Evolutionary conservation across 2,888 invertebrate genomes (phyloP).

Genomic region (Orchesella flavescens): DNA sequence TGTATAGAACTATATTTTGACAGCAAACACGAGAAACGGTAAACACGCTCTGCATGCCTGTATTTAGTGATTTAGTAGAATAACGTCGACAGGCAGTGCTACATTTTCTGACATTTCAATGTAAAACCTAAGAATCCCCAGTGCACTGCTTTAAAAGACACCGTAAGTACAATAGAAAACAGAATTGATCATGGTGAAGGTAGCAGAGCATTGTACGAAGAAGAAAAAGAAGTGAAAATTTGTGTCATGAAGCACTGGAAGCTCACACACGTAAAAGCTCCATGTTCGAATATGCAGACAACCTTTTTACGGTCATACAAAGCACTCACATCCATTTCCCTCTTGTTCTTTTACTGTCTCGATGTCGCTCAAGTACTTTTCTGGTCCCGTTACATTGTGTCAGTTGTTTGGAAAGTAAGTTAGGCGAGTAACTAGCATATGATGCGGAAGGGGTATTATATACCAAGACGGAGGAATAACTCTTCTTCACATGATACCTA

Average conservation of each 20-base stretch:
- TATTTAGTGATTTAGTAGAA: background rate
- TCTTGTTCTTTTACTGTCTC: background rate
- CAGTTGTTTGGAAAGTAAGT: constrained; percentile 37
- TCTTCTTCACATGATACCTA: background rate
- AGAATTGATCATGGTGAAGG: background rate
- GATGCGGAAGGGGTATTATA: constrained; percentile 36
- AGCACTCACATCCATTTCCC: background rate
- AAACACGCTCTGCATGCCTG: background rate
- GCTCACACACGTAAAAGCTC: background rate
- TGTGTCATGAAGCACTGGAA: constrained; percentile 3
- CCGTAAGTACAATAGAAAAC: background rate
- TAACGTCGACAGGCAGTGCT: background rate
- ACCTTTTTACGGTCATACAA: background rate
- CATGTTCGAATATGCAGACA: background rate
- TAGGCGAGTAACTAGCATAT: constrained; percentile 23
- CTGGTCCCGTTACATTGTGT: background rate
- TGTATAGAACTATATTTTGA: too few relatives aligned
- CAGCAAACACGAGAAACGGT: too few relatives aligned
- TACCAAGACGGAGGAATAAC: constrained; percentile 23
- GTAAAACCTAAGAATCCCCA: constrained; percentile 7
- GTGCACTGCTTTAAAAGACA: constrained; percentile 3
- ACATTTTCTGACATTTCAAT: constrained; percentile 31
- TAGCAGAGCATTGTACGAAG: background rate
- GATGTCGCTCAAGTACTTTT: background rate
- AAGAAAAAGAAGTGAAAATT: constrained; percentile 4